Base-by-base conservation (phyloP, 2,888 invertebrate genomes). In the Luperina testacea region DNA sequence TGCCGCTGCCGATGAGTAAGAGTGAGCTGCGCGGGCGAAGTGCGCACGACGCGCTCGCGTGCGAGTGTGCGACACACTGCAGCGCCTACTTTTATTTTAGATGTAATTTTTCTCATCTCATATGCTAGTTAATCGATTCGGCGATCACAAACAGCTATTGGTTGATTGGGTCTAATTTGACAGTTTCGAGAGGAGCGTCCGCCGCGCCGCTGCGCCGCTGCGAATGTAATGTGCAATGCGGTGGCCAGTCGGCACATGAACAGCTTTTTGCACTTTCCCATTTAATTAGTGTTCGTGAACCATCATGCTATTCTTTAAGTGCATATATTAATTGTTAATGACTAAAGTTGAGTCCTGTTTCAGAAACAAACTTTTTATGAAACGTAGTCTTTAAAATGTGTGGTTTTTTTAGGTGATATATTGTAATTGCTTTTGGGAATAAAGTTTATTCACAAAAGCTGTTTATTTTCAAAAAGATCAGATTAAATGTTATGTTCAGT, bases 1-100 rank as follows among this genome's bases (percentile, higher is more conserved):
- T 17, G 77, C n/a, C 32, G 32, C 32, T 32, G 32, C 32, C 32
- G 57, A 6, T 5, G 45, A 27, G 53, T 64, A 38, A 38, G 45
- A 75, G n/a, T 32, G 53, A 72, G n/a, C 57, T 24, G 57, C 57
- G 57, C 57, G 9, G 57, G 57, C n/a, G 74, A 68, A 9, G 81
- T 17, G 45, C 53, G 15, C 27, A 8, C 51, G 32, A 11, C 11
- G 20, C 7, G 32, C 67, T 79, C 79, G 65, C 79, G 82, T 75
- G 79, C 27, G 65, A 13, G 65, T 82, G 82, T 75, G 79, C 27
- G 65, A 13, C 17, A 42, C 57, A 42, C n/a, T 59, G 27, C 51
- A 42, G 11, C 38, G 7, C 53, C n/a, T 20, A 38, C 53, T 63
- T 59, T 63, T 48, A 38, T 24, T 57, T 45, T 7, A 53, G 13